Conservation (phyloP, 2,888 invertebrate genomes). For the Trissonchulus latispiculum region DNA sequence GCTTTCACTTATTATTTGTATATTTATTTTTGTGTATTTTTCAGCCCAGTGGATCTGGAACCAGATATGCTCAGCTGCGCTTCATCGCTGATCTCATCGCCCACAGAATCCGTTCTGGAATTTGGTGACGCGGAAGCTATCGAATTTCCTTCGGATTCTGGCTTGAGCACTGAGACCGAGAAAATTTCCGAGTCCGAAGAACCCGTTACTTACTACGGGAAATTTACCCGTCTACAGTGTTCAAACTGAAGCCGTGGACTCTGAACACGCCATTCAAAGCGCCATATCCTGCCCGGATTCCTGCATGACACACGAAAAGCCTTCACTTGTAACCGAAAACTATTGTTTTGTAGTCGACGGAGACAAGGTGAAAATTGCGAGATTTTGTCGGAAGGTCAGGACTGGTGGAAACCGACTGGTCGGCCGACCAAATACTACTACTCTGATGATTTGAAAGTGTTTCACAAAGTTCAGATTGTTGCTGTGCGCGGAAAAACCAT, state of each 20-base stretch:
- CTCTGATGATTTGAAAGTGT: slow-evolving; percentile 36
- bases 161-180: background rate
- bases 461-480: slow-evolving; percentile 41
- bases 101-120: slow-evolving; percentile 20
- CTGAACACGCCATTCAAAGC: slow-evolving; percentile 41
- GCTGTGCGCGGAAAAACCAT: slow-evolving; percentile 34
- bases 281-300: slow-evolving; percentile 39
- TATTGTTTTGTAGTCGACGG: slow-evolving; percentile 44
- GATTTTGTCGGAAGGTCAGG: slow-evolving; percentile 38
- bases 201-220: slow-evolving; percentile 26
- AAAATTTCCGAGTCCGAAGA: slow-evolving; percentile 23
- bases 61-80: background rate
- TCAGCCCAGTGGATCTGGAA: slow-evolving; percentile 11
- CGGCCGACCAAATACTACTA: slow-evolving; percentile 42
- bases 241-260: slow-evolving; percentile 42
- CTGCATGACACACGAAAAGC: slow-evolving; percentile 37
- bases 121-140: slow-evolving; percentile 37
- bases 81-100: background rate
- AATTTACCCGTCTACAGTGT: slow-evolving; percentile 42
- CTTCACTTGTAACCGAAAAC: slow-evolving; percentile 40
- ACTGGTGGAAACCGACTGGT: slow-evolving; percentile 42
- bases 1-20: background rate
- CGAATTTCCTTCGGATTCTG: slow-evolving; percentile 1
- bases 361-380: slow-evolving; percentile 39
- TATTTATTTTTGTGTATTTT: background rate